Percentiles rank a stretch among this genome's conserved stretches.
Evolutionary conservation across 2,113 vertebrate genomes (phyloP).

Genomic region (Rhinoptilus africanus): DNA sequence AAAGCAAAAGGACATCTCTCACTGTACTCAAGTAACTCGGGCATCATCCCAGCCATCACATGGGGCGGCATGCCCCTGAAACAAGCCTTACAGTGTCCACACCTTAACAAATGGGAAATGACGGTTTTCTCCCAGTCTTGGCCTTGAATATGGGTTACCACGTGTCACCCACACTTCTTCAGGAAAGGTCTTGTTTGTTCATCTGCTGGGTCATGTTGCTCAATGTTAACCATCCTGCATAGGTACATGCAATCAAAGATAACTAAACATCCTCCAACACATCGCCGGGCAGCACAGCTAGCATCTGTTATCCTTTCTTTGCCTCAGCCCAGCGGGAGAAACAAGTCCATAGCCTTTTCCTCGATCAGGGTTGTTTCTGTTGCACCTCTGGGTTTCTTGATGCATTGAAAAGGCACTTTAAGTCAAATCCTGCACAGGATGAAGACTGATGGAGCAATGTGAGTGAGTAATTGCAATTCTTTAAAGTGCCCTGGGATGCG

Average conservation of each 20-base stretch:
- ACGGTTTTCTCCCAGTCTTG: neutral
- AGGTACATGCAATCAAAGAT: neutral
- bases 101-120: neutral
- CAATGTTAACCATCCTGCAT: neutral
- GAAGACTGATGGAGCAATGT: neutral
- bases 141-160: neutral
- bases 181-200: neutral
- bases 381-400: neutral
- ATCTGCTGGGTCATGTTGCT: neutral
- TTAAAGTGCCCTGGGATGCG: neutral
- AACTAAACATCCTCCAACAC: neutral
- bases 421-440: neutral
- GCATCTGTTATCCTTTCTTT: neutral
- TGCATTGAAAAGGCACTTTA: neutral
- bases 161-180: neutral
- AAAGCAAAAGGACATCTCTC: neutral
- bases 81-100: neutral
- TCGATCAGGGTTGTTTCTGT: neutral
- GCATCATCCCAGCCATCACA: neutral
- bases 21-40: rapidly evolving
- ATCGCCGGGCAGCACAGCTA: neutral
- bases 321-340: neutral
- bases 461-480: neutral
- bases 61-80: rapidly evolving
- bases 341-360: rapidly evolving